phyloP scores from a whole-genome alignment of 2,888 invertebrate species.

The Octonoba sinensis region DNA sequence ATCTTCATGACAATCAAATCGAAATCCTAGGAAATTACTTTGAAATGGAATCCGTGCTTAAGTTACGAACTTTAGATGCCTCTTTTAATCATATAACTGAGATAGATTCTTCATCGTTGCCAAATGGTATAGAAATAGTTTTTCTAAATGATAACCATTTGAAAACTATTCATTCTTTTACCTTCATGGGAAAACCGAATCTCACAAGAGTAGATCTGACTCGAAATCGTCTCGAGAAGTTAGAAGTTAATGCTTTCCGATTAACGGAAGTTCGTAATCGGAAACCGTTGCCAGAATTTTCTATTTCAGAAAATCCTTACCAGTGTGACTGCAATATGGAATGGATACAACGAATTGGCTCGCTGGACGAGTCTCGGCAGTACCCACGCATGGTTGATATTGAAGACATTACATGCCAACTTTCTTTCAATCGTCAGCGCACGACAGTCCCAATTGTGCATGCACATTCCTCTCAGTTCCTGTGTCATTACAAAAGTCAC shows the following conservation, averaged over 20 bases:
- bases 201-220: conserved; percentile 91
- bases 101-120: conserved; percentile 82
- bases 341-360: conserved; percentile 82
- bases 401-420: conserved; percentile 85
- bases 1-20: conserved; percentile 89
- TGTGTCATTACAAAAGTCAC: conserved; percentile 86
- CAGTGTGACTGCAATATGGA: conserved; percentile 92
- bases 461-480: conserved; percentile 75
- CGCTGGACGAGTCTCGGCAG: conserved; percentile 81
- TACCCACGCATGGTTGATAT: conserved; percentile 87
- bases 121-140: conserved; percentile 86
- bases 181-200: conserved; percentile 89
- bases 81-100: conserved; percentile 84
- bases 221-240: conserved; percentile 89
- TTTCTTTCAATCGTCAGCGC: conserved; percentile 77
- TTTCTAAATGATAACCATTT: conserved; percentile 89
- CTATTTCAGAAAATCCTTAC: conserved; percentile 70
- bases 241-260: conserved; percentile 89
- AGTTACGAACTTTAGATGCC: conserved; percentile 87
- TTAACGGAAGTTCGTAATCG: conserved; percentile 84
- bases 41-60: conserved; percentile 84
- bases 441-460: conserved; percentile 72
- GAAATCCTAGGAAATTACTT: conserved; percentile 85
- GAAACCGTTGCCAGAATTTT: conserved; percentile 68
- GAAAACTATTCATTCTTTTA: conserved; percentile 86